A percentile compares a stretch with the other conserved stretches of the same genome.
Conservation (phyloP, 2,797 vertebrate species). For the Hapalemur alaotrensis region DNA sequence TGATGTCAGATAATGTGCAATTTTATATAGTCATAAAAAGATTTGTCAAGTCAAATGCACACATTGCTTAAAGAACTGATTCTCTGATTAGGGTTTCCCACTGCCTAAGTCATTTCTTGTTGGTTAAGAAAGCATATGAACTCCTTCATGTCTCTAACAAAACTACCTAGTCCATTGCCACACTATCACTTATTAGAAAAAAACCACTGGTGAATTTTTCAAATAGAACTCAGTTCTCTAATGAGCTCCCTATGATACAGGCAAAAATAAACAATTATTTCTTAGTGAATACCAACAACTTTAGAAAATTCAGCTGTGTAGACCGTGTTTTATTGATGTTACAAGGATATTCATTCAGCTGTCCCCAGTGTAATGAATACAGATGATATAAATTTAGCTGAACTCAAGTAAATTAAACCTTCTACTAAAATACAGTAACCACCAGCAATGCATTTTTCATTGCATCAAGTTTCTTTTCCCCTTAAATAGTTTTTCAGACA, state of each 20-base stretch:
- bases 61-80: neutral
- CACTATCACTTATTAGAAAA: neutral
- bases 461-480: neutral
- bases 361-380: conserved; percentile 27
- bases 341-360: neutral
- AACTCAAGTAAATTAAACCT: conserved; percentile 56
- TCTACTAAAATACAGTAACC: conserved; percentile 5
- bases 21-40: neutral
- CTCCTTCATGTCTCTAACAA: neutral
- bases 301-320: neutral
- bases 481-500: conserved; percentile 27
- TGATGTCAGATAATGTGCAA: neutral
- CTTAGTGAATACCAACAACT: neutral
- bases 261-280: neutral
- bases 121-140: neutral
- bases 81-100: neutral
- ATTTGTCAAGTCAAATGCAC: neutral
- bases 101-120: neutral
- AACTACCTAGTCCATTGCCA: neutral
- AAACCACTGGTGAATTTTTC: neutral
- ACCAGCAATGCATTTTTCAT: neutral
- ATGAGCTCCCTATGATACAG: neutral
- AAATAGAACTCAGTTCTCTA: neutral
- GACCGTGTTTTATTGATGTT: neutral
- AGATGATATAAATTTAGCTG: neutral